Evolutionary conservation across 1,140 invertebrate genomes (phyloP).

Genomic region (Globodera rostochiensis): DNA sequence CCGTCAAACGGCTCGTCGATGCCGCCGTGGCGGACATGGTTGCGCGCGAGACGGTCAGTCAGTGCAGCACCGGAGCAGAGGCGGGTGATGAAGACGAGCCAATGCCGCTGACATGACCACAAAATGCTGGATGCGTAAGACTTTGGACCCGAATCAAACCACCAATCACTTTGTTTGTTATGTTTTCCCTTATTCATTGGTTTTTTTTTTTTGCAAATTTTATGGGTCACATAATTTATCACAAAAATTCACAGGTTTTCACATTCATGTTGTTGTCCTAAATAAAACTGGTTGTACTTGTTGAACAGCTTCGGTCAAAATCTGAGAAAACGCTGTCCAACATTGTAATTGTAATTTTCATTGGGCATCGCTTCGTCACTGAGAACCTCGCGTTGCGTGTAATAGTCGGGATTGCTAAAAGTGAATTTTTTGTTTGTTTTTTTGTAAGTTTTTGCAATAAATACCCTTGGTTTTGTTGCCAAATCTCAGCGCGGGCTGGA

Average conservation of each 20-base stretch:
- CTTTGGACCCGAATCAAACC: no score
- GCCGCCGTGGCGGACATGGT: constrained; percentile 82
- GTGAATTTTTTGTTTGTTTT: not conserved
- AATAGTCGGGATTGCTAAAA: constrained; percentile 1
- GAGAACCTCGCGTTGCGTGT: not conserved
- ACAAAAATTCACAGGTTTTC: not conserved
- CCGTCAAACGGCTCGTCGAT: constrained; percentile 76
- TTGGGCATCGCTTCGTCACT: not conserved
- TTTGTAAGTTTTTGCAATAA: not conserved
- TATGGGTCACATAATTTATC: not conserved
- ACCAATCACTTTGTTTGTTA: no score
- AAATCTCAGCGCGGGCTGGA: not conserved
- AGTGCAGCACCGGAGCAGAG: constrained; percentile 36
- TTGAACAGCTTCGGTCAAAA: not conserved
- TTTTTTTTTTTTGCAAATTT: not conserved
- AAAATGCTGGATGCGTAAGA: no score
- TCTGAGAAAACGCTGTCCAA: not conserved
- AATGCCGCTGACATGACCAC: not conserved
- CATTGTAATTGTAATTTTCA: not conserved
- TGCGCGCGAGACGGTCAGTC: constrained; percentile 49
- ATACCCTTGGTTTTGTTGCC: not conserved
- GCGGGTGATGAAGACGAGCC: constrained; percentile 27
- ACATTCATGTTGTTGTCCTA: no score
- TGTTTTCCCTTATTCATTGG: not conserved
- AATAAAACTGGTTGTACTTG: no score